Evolutionary conservation across 2,113 vertebrate genomes (phyloP).

Genomic region (Tychaedon coryphoeus): DNA sequence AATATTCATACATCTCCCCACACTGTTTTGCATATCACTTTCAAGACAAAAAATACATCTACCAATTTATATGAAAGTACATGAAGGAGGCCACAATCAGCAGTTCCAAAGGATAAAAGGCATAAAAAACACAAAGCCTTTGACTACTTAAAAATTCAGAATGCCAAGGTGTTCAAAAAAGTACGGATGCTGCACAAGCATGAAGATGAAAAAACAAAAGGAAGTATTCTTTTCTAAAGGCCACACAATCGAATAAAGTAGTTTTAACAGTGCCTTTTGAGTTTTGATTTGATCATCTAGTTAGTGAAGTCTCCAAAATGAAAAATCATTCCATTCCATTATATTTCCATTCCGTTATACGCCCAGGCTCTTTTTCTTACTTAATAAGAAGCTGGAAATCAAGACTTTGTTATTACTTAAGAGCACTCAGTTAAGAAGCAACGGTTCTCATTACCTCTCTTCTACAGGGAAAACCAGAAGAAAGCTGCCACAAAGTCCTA

Average conservation of each 20-base stretch:
- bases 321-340: neutral
- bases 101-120: neutral
- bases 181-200: neutral
- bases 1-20: neutral
- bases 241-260: neutral
- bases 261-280: neutral
- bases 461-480: neutral
- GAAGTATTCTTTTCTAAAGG: neutral
- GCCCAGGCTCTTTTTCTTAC: neutral
- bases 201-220: neutral
- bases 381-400: neutral
- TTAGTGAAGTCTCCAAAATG: neutral
- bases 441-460: fast-evolving
- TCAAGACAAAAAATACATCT: neutral
- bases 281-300: neutral
- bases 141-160: neutral
- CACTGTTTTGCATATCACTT: neutral
- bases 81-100: neutral
- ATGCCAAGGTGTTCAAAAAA: neutral
- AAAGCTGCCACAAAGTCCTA: neutral
- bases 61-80: neutral
- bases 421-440: neutral
- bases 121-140: neutral
- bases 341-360: neutral
- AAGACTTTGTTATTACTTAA: neutral